Evolutionary conservation across 1,140 invertebrate species (phyloP).

Genomic region (Lepidurus apus): DNA sequence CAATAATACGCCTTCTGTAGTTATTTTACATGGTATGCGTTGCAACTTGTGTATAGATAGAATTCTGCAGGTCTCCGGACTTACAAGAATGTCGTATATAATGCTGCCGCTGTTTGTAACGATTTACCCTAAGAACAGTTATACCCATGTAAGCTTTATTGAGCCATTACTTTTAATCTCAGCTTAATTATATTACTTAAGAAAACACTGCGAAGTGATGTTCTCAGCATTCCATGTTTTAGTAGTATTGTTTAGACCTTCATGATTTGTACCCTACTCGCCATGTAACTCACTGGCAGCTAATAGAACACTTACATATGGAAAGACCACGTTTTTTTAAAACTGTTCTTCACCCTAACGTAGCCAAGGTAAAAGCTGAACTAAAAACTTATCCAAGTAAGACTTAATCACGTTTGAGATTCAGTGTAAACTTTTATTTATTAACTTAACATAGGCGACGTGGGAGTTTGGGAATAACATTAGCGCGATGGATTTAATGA

Average conservation of each 20-base stretch:
- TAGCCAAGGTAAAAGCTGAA: too few species aligned
- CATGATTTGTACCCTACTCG: slow-evolving; percentile 8
- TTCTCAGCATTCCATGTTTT: background rate
- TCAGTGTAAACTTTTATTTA: background rate
- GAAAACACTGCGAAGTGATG: slow-evolving; percentile 8
- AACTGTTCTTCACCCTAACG: too few species aligned
- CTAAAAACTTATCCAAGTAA: too few species aligned
- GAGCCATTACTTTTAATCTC: slow-evolving; percentile 22
- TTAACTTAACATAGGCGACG: background rate
- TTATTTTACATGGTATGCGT: background rate
- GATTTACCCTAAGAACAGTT: background rate
- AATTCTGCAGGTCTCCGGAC: background rate
- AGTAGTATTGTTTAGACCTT: background rate
- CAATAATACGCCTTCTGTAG: background rate
- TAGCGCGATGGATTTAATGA: background rate
- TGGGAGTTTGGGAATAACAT: background rate
- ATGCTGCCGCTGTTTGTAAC: slow-evolving; percentile 14
- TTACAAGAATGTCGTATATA: background rate
- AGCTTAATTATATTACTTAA: slow-evolving; percentile 9
- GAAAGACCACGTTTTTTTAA: background rate
- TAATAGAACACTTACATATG: background rate
- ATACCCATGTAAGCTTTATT: background rate
- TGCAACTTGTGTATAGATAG: background rate
- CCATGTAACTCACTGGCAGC: background rate
- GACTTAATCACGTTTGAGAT: background rate